Evolutionary conservation across 2,888 invertebrate species (phyloP), one percentile per base, ranked within the genome.

Genomic region (Microplitis deprimator): DNA sequence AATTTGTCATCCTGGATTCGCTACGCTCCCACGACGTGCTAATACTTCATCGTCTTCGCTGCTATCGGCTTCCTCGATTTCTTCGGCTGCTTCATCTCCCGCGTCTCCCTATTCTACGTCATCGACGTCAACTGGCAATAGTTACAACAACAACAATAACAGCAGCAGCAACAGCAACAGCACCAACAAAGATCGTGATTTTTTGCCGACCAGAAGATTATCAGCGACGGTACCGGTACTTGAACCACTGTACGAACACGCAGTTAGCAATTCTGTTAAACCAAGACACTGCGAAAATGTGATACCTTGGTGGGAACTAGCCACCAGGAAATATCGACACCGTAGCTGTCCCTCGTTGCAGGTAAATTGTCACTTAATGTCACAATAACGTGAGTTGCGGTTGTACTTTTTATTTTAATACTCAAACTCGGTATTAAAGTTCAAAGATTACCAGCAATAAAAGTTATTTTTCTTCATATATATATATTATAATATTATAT

Each of bases 241-340:
- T 77, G 90, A 90, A 80, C 90, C 90, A n/a, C 85, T 90, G 50
- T 90, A 90, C 84, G 90, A 90, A 81, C 89, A 89, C 81, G 89
- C 89, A n/a, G 90, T 90, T 74, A 88, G 90, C 79, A 88, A 87
- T 88, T 90, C 83, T 38, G 87, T 88, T 16, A 87, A 83, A 69
- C 87, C 88, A 7, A 84, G 89, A 75, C 82, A 78, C 73, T 77
- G 76, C 73, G 81, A 79, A 59, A 83, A 80, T 79, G 83, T 88
- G 70, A 89, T 96, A 80, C 96, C 96, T 0, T 96, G 96, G 96
- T 96, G 96, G 94, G 96, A 96, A 90, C 90, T 96, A 84, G 96
- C 96, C 62, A 95, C 95, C 71, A 93, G 94, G 83, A 94, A 95
- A 82, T 94, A 94, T 84, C 93, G 96, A 81, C 94, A 96, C 82